phyloP scores from a whole-genome alignment of 1,140 invertebrate genomes.

The Neomicropteryx cornuta region DNA sequence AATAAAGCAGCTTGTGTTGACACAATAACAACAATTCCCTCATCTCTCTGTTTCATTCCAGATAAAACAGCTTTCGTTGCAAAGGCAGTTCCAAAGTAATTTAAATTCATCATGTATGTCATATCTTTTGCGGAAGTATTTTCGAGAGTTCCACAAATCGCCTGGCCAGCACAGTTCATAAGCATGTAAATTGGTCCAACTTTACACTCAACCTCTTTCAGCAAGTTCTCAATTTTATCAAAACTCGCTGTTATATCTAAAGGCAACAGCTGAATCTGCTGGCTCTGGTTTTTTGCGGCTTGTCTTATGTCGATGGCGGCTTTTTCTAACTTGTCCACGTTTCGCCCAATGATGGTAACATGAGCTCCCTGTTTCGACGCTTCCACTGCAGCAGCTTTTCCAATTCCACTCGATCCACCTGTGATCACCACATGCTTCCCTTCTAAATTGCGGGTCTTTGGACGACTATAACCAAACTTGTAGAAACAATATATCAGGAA shows the following conservation, averaged over 20 bases:
- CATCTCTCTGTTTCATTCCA: conserved; percentile 56
- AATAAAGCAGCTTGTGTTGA: conserved; percentile 84
- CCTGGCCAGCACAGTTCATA: conserved; percentile 84
- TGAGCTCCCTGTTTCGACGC: conserved; percentile 69
- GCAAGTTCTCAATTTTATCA: conserved; percentile 45
- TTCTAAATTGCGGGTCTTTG: conserved; percentile 20
- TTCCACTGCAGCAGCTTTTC: conserved; percentile 69
- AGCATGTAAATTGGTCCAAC: conserved; percentile 77
- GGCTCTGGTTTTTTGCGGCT: conserved; percentile 30
- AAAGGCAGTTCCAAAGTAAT: conserved; percentile 61
- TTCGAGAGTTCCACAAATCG: conserved; percentile 72
- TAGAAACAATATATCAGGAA: too few species aligned
- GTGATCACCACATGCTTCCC: conserved; percentile 63
- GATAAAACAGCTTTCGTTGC: conserved; percentile 56
- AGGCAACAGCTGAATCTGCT: conserved; percentile 57
- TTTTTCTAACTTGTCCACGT: conserved; percentile 52
- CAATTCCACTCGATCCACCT: conserved; percentile 94
- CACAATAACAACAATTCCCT: conserved; percentile 74
- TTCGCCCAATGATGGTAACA: conserved; percentile 82
- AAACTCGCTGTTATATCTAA: conserved; percentile 64
- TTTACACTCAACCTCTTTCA: conserved; percentile 42
- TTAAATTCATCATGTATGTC: conserved; percentile 57
- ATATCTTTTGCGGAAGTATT: conserved; percentile 63
- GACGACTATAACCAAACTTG: too few species aligned
- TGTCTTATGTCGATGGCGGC: conserved; percentile 47